Evolutionary conservation across 2,888 invertebrate genomes (phyloP), one percentile per base, ranked within the genome.

Genomic region (Erebia ligea): DNA sequence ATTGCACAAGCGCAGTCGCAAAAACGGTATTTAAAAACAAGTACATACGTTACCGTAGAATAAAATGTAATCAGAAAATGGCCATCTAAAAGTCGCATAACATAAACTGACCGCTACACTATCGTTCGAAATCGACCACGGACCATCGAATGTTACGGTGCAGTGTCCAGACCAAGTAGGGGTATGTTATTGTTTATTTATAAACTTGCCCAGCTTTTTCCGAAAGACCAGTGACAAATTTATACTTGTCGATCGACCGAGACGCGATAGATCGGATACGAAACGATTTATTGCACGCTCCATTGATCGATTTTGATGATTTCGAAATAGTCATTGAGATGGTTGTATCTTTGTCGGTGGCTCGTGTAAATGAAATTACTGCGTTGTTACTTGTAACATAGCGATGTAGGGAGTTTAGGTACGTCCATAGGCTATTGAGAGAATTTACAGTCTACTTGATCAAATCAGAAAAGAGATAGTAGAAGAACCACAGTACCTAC

Each of bases 161-260:
- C 88, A 84, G 86, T 84, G 83, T 79, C 76, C 84, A 72, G 71
- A 76, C 90, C 90, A 86, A 87, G 86, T 86, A 90, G 78, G 89
- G 89, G 75, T 58, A 79, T 82, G 83, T 87, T 91, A 91, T 92
- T 92, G 88, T 92, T 93, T 93, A 93, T 93, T 92, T 92, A 92
- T 92, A 92, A 92, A 89, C 83, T 84, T 79, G 83, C 82, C 81
- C 77, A 79, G 82, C 86, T 88, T 90, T 91, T 91, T 88, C 89
- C 87, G 79, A 86, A 82, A 85, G 81, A 81, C 82, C 88, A 82
- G 85, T 92, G 92, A 92, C 92, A 92, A 92, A 93, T 92, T 91
- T 93, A 92, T 92, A 92, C 91, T 91, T 89, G 90, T 90, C 89
- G 91, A 90, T 89, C 83, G 85, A 76, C 82, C 77, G 84, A 82